phyloP scores from a whole-genome alignment of 2,888 invertebrate genomes.

The Parnassius orleans region DNA sequence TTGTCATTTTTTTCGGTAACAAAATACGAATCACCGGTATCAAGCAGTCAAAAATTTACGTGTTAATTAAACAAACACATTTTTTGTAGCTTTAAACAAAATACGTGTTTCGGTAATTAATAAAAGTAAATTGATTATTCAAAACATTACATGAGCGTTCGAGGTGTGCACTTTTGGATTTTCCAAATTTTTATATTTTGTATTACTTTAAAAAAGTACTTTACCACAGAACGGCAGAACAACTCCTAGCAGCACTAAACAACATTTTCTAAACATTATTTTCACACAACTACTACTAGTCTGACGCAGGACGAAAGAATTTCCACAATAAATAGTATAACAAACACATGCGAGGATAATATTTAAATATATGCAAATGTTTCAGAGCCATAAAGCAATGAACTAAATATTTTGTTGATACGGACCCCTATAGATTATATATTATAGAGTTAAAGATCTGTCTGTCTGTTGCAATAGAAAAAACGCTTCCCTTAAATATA shows the following conservation, averaged over 20 bases:
- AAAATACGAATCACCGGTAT: no score
- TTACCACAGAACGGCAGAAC: constrained; percentile 2
- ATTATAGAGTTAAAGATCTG: not conserved
- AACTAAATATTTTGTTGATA: constrained; percentile 35
- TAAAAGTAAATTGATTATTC: no score
- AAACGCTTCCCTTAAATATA: no score
- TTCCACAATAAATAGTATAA: constrained; percentile 20
- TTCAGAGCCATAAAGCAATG: constrained; percentile 26
- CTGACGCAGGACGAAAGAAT: constrained; percentile 5
- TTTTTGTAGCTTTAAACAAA: no score
- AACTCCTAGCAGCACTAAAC: constrained; percentile 1
- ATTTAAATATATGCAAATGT: constrained; percentile 20
- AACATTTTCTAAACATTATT: constrained; percentile 16
- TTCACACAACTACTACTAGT: not conserved
- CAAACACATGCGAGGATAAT: constrained; percentile 3
- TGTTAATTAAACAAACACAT: no score
- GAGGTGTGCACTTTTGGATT: no score
- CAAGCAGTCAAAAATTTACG: no score
- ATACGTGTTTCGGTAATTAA: no score
- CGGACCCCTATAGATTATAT: constrained; percentile 32
- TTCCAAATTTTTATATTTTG: no score
- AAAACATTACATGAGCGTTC: no score
- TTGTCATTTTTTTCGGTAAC: no score
- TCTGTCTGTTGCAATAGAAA: not conserved
- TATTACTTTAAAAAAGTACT: not conserved